A percentile compares a stretch with the other conserved stretches of the same genome.
These are phyloP conservation scores for Cerastis leucographa DNA, from an alignment of 2,888 invertebrate species.

Conservation along the genomic window DNA sequence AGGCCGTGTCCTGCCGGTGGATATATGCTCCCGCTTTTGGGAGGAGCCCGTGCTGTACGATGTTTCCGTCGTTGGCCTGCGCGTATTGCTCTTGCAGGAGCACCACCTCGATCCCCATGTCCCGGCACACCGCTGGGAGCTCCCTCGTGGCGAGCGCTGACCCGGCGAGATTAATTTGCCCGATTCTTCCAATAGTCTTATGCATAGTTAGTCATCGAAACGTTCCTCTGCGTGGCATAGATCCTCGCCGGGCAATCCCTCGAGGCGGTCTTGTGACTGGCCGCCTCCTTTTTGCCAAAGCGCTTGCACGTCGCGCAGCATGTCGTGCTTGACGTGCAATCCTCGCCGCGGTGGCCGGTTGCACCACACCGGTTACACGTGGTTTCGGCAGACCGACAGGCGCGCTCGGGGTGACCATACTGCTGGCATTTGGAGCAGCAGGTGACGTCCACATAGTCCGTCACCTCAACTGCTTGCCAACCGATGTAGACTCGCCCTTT, in stretches of 20 bases:
- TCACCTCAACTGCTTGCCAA: conserved; percentile 44
- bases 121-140: conserved; percentile 45
- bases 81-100: conserved; percentile 66
- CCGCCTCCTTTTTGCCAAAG: conserved; percentile 32
- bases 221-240: conserved; percentile 43
- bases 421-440: neutral
- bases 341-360: conserved; percentile 13
- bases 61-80: neutral
- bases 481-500: conserved; percentile 40
- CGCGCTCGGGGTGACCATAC: conserved; percentile 71
- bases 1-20: neutral
- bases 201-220: conserved; percentile 37
- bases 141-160: conserved; percentile 56
- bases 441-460: neutral
- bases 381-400: conserved; percentile 39
- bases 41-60: fast-evolving
- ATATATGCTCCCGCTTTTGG: too few relatives aligned
- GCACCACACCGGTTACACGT: conserved; percentile 61
- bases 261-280: conserved; percentile 45
- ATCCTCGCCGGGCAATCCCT: conserved; percentile 55
- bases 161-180: conserved; percentile 63
- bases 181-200: neutral
- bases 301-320: conserved; percentile 65
- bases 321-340: neutral
- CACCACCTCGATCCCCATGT: conserved; percentile 50